Base-by-base conservation (phyloP, 2,888 invertebrate genomes). In the Epsilonema sp. region DNA sequence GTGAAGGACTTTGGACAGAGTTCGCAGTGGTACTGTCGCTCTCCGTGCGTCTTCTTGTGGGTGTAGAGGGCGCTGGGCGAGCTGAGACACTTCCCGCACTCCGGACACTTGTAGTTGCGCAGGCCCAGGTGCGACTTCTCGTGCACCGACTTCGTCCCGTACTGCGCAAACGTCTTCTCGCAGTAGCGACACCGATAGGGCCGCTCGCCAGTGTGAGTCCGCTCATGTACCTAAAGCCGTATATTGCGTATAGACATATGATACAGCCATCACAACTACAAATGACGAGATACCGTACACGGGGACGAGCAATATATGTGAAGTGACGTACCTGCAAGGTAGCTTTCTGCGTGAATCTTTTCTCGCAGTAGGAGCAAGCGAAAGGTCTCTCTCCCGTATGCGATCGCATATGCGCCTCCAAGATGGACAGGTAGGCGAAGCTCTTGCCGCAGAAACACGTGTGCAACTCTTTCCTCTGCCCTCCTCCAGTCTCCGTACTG, bases 331-430 rank as follows among this genome's bases (percentile, higher is more conserved):
- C 63, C 52, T 64, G 62, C 13, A 64, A 51, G 2, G 65, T 65
- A 1, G 65, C 62, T 46, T 65, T 65, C 47, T 64, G 64, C 1
- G 61, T 58, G 49, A 65, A 64, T 19, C 53, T 51, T 51, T 64
- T 64, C 43, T 56, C 57, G 50, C 65, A 65, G 47, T 53, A 61
- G 36, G 55, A 55, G 48, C 65, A 64, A 36, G 55, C 51, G 53
- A 60, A 65, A 4, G 60, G 63, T 44, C 58, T 60, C 46, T 62
- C 62, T 1, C 63, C 63, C 2, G 64, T 65, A 53, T 65, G 65
- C 41, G 58, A 57, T n/a, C 65, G 55, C 47, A 61, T 59, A 54
- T 65, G 65, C 1, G 62, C 58, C 43, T 65, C 62, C 41, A 65
- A 54, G 23, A 64, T 59, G 19, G 63, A 62, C 37, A 60, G 54